Percentiles rank a stretch among this genome's conserved stretches.
Conservation (phyloP, 2,113 vertebrate genomes). For the Leptobrachium ailaonicum region DNA sequence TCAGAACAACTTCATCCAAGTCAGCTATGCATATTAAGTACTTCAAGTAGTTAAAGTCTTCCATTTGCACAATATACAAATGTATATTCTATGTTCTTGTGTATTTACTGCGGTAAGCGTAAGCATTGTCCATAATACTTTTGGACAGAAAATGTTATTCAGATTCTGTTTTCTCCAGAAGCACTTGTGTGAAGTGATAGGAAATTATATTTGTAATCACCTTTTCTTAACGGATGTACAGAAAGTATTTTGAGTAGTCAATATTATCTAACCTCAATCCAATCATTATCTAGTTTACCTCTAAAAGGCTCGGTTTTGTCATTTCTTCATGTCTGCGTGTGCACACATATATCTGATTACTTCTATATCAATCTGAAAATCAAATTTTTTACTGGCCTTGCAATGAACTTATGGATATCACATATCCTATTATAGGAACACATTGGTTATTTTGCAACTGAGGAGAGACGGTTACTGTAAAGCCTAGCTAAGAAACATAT, state of each 20-base stretch:
- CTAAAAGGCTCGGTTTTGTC: not conserved
- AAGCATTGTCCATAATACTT: not conserved
- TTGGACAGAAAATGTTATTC: not conserved
- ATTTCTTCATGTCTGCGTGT: not conserved
- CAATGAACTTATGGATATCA: too few species aligned
- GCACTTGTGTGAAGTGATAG: not conserved
- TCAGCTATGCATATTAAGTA: too few species aligned
- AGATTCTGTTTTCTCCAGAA: not conserved
- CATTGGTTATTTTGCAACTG: too few species aligned
- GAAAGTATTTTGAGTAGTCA: not conserved
- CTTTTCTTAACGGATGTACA: not conserved
- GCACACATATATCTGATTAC: not conserved
- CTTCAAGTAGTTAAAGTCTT: too few species aligned
- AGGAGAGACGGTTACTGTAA: too few species aligned
- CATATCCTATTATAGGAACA: too few species aligned
- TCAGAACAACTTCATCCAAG: too few species aligned
- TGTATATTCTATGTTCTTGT: too few species aligned
- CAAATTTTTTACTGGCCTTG: not conserved
- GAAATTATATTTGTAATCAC: not conserved
- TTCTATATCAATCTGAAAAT: not conserved
- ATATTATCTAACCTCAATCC: conserved; percentile 3
- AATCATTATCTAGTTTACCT: not conserved
- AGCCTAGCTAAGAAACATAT: too few species aligned
- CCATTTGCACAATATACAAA: too few species aligned
- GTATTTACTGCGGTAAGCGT: too few species aligned